Evolutionary conservation across 2,113 vertebrate species (phyloP).

Genomic region (Gorilla gorilla): DNA sequence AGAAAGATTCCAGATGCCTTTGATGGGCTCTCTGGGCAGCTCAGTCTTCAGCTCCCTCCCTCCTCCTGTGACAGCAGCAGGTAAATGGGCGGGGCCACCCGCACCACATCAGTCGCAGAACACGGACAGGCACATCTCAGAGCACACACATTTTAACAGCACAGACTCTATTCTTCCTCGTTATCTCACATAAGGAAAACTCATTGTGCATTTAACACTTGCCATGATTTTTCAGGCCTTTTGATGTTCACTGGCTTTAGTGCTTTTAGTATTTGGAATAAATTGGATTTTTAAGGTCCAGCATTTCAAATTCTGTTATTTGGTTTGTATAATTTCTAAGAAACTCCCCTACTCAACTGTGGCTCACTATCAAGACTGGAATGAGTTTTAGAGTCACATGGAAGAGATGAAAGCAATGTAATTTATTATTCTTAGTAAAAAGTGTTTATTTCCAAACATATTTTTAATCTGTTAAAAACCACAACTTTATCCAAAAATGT

Average conservation of each 20-base stretch:
- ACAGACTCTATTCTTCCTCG: neutral
- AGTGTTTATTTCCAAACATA: neutral
- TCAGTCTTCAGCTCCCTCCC: neutral
- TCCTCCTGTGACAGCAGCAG: neutral
- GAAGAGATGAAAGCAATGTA: slow-evolving; percentile 15
- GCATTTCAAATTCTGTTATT: neutral
- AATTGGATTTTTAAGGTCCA: neutral
- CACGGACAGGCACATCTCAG: accelerated
- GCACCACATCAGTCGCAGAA: neutral
- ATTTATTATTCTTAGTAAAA: neutral
- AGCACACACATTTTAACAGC: neutral
- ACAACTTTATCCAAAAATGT: neutral
- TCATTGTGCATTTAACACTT: neutral
- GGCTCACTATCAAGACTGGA: neutral
- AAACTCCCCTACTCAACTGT: neutral
- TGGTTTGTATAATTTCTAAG: neutral
- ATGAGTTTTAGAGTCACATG: neutral
- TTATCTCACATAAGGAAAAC: neutral
- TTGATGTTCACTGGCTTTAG: neutral
- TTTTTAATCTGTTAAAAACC: neutral
- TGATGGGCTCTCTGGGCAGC: neutral
- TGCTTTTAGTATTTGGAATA: neutral
- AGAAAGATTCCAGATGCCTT: neutral
- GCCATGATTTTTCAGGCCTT: neutral
- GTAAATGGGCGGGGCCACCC: neutral